Evolutionary conservation across 2,888 invertebrate species (phyloP).

Genomic region (Zygaena filipendulae): DNA sequence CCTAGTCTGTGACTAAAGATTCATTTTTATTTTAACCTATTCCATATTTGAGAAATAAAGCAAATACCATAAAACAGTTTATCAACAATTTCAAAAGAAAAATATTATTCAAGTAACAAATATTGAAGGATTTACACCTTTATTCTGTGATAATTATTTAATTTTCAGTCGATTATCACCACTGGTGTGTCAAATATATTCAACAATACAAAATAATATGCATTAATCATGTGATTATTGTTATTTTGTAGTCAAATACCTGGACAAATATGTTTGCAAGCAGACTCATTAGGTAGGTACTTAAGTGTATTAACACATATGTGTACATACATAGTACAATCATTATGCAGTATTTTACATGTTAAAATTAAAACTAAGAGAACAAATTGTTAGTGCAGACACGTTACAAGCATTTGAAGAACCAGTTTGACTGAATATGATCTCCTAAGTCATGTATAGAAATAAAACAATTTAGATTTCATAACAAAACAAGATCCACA

Average conservation of each 20-base stretch:
- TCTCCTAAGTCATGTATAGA: conserved; percentile 48
- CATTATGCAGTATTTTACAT: conserved; percentile 34
- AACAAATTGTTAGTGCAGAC: conserved; percentile 27
- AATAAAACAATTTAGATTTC: too few relatives aligned
- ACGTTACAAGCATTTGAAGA: conserved; percentile 27
- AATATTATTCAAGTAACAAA: conserved; percentile 37
- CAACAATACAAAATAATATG: too few relatives aligned
- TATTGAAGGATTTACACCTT: conserved; percentile 38
- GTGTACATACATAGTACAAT: too few relatives aligned
- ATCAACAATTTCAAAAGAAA: too few relatives aligned
- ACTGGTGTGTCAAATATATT: conserved; percentile 35
- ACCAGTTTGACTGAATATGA: conserved; percentile 35
- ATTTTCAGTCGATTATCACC: conserved; percentile 27
- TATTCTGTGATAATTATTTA: conserved; percentile 30
- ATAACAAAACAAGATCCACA: too few relatives aligned
- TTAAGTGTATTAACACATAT: too few relatives aligned
- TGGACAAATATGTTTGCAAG: too few relatives aligned
- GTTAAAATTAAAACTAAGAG: too few relatives aligned
- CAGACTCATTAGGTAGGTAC: too few relatives aligned
- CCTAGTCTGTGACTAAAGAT: conserved; percentile 50
- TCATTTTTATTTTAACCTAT: conserved; percentile 38
- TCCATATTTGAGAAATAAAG: conserved; percentile 39
- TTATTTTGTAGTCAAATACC: background rate
- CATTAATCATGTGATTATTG: conserved; percentile 26
- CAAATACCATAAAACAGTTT: conserved; percentile 33